A percentile compares a stretch with the other conserved stretches of the same genome.
These are phyloP conservation scores for Folsomia candida DNA, from an alignment of 2,888 invertebrate genomes.

Conservation along the genomic window DNA sequence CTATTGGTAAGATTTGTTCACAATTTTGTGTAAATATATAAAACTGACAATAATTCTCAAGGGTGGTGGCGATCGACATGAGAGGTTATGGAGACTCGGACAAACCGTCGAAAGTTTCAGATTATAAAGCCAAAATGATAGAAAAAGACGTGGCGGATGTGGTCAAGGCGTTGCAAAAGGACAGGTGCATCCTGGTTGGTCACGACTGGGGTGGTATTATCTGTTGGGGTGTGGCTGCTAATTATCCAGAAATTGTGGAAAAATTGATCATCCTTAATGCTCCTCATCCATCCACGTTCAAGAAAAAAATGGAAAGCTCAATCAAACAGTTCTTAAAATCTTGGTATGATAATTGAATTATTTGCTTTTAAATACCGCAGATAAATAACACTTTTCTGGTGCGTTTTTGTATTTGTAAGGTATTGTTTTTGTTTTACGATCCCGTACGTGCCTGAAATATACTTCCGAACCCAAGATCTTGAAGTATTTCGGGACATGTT, in stretches of 20 bases:
- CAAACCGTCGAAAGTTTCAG: slow-evolving; percentile 59
- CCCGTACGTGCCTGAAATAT: slow-evolving; percentile 55
- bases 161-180: slow-evolving; percentile 56
- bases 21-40: slow-evolving; percentile 20
- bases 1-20: no score
- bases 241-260: slow-evolving; percentile 56
- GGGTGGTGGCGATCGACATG: slow-evolving; percentile 68
- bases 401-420: no score
- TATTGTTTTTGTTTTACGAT: slow-evolving; percentile 55
- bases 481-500: slow-evolving; percentile 54
- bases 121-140: slow-evolving; percentile 60
- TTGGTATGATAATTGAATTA: slow-evolving; percentile 41
- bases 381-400: slow-evolving; percentile 8
- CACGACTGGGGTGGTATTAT: slow-evolving; percentile 60
- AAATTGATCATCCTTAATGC: slow-evolving; percentile 56
- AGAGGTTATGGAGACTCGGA: slow-evolving; percentile 70
- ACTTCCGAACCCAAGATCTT: slow-evolving; percentile 56
- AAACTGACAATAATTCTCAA: slow-evolving; percentile 51
- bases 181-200: slow-evolving; percentile 54
- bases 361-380: background rate
- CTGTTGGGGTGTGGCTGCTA: slow-evolving; percentile 54
- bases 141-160: slow-evolving; percentile 64
- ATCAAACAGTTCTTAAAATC: slow-evolving; percentile 50
- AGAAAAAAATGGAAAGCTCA: slow-evolving; percentile 50
- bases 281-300: slow-evolving; percentile 56